Evolutionary conservation across 2,797 vertebrate genomes (phyloP).

Genomic region (Chaetophractus vellerosus): DNA sequence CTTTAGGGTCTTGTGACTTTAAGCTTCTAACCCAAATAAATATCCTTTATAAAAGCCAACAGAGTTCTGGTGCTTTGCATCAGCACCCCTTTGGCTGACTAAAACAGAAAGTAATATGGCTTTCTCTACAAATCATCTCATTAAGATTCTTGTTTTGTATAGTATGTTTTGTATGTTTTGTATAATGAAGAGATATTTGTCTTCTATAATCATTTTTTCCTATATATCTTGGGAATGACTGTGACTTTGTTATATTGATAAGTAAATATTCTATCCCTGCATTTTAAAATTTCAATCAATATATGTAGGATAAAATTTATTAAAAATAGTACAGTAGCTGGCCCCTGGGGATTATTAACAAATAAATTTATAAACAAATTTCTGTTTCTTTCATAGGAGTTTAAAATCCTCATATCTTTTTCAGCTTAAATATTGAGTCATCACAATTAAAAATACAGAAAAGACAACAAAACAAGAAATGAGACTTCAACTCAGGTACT

Average conservation of each 20-base stretch:
- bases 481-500: background rate
- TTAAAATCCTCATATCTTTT: background rate
- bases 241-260: background rate
- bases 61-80: too few relatives aligned
- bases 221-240: background rate
- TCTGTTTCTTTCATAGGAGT: background rate
- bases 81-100: too few relatives aligned
- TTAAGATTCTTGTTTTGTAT: conserved; percentile 74
- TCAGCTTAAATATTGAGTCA: background rate
- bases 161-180: background rate
- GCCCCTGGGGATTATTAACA: too few relatives aligned
- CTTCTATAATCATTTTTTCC: background rate
- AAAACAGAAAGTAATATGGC: background rate
- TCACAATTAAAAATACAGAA: background rate
- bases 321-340: background rate
- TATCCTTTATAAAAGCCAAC: too few relatives aligned
- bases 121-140: conserved; percentile 53
- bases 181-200: background rate
- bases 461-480: background rate
- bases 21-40: too few relatives aligned
- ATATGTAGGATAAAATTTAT: background rate
- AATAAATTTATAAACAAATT: background rate
- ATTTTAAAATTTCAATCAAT: background rate
- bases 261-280: background rate
- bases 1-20: too few relatives aligned